Conservation (phyloP, 2,113 vertebrate species). For the Oryzias celebensis region DNA sequence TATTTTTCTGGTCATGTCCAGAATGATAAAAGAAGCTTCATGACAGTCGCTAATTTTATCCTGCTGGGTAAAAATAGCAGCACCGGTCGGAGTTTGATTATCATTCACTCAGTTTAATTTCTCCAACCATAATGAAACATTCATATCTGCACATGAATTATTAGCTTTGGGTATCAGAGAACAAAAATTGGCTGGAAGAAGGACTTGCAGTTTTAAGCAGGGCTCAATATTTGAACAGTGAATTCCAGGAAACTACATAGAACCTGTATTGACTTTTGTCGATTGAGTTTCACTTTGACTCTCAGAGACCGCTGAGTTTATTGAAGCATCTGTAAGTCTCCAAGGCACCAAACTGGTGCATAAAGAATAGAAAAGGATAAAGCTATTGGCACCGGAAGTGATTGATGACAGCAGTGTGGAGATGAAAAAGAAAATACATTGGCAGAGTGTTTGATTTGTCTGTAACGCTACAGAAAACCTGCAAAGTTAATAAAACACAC, state of each 20-base stretch:
- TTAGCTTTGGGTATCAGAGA: conserved; percentile 54
- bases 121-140: conserved; percentile 69
- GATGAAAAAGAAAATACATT: conserved; percentile 7
- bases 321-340: conserved; percentile 49
- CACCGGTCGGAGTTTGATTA: conserved; percentile 48
- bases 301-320: conserved; percentile 45
- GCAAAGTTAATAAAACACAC: too few species aligned
- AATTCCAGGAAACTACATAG: conserved; percentile 57
- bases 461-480: background rate
- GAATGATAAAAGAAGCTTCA: too few species aligned
- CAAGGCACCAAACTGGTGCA: conserved; percentile 23
- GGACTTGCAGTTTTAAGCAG: conserved; percentile 64
- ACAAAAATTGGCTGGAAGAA: conserved; percentile 39
- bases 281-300: conserved; percentile 56
- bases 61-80: conserved; percentile 47
- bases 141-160: conserved; percentile 71
- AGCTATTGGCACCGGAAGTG: conserved; percentile 27
- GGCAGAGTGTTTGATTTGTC: background rate
- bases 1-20: too few species aligned
- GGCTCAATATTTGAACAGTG: conserved; percentile 68
- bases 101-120: conserved; percentile 76
- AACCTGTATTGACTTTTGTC: conserved; percentile 62
- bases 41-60: conserved; percentile 11
- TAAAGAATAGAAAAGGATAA: conserved; percentile 37
- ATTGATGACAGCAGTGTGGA: conserved; percentile 20